Conservation (phyloP, 2,888 invertebrate species). For the Nasonovia ribisnigri region DNA sequence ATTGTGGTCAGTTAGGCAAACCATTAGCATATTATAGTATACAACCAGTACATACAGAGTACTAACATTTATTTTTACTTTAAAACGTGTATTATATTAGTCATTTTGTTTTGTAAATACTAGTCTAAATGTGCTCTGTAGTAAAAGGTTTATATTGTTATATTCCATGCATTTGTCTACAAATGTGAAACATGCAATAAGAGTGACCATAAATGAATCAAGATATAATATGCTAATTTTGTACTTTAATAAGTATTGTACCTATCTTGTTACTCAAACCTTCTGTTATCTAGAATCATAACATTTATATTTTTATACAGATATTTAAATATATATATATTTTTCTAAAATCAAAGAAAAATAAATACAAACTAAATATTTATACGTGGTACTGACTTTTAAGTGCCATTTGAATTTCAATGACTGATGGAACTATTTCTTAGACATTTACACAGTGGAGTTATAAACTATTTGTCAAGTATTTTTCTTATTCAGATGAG, state of each 20-base stretch:
- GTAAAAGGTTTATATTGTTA: slow-evolving; percentile 24
- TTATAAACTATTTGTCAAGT: neutral
- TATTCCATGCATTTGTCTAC: slow-evolving; percentile 25
- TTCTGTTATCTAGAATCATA: slow-evolving; percentile 9
- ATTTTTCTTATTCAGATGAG: slow-evolving; percentile 22
- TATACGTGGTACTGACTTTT: neutral
- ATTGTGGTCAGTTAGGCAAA: slow-evolving; percentile 33
- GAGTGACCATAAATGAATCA: slow-evolving; percentile 23
- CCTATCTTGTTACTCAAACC: neutral
- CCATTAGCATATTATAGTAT: neutral
- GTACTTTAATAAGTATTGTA: slow-evolving; percentile 11
- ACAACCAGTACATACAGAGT: neutral
- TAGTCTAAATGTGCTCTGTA: slow-evolving; percentile 58
- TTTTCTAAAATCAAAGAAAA: slow-evolving; percentile 24
- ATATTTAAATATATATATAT: slow-evolving; percentile 28
- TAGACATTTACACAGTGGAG: neutral
- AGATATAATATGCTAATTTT: slow-evolving; percentile 12
- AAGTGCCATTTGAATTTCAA: slow-evolving; percentile 59
- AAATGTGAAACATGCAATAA: neutral
- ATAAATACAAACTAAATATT: slow-evolving; percentile 17
- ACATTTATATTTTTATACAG: slow-evolving; percentile 23
- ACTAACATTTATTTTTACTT: slow-evolving; percentile 41
- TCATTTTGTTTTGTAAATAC: slow-evolving; percentile 62
- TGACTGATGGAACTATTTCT: slow-evolving; percentile 56
- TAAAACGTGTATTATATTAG: slow-evolving; percentile 52